Base-by-base conservation (phyloP, 2,113 vertebrate species). In the Parotia lawesii region DNA sequence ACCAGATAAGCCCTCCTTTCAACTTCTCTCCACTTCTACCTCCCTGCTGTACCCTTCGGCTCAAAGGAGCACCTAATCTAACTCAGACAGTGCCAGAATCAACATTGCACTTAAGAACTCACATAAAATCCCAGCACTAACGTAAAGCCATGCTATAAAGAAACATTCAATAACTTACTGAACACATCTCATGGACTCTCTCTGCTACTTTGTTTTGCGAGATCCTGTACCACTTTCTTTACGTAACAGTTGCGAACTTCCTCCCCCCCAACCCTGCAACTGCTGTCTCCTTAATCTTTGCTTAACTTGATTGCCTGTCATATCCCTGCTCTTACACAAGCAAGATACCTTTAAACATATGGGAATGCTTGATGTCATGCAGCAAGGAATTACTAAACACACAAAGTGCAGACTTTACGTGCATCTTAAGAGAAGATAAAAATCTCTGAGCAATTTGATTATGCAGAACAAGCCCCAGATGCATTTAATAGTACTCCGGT, bases 1-100 rank as follows among this genome's bases (percentile, higher is more conserved):
- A 73, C 12, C 37, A 90, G 88, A 92, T 78, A 84, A 91, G 73
- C 24, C 11, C 5, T 72, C 70, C 88, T 97, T 94, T 92, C 65
- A 79, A 73, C 70, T 93, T 87, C 75, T 85, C 57, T 73, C 72
- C 75, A 85, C 56, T 91, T 82, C 79, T 25, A 81, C 58, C 54
- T 94, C 75, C 73, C 70, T 58, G 69, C 47, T 35, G 44, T n/a
- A 86, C 4, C 7, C 53, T 89, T 82, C 51, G 23, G 74, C 51
- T 92, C 76, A 74, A 92, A 95, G 53, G 21, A 70, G 28, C 14
- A 54, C 70, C 71, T 93, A 31, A 72, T 57, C 72, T 79, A 79
- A 90, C 33, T 48, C 15, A 57, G 37, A 48, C 15, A 40, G 56
- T 22, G 69, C 22, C 88, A 84, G 38, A 92, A 93, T 29, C 72